Conservation (phyloP, 1,140 invertebrate species). For the Megathymus violae region DNA sequence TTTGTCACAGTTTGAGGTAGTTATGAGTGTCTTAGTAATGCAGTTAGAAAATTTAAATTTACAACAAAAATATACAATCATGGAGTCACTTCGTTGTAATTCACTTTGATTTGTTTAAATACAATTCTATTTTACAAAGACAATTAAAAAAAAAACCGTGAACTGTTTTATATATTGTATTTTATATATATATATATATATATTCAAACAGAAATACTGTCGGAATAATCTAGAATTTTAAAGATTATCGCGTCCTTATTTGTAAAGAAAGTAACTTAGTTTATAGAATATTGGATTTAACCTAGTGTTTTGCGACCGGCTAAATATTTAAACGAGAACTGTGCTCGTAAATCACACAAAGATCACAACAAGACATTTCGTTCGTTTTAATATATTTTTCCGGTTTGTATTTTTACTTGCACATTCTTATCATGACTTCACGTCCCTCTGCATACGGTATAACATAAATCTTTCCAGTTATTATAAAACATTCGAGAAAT, state of each 20-base stretch:
- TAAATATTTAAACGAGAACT: slow-evolving; percentile 3
- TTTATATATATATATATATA: no score
- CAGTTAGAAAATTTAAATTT: no score
- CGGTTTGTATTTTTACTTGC: background rate
- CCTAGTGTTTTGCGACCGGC: background rate
- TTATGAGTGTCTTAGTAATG: no score
- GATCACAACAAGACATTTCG: background rate
- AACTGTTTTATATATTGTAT: no score
- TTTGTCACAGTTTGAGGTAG: no score
- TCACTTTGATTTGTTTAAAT: no score
- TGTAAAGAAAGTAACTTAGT: background rate
- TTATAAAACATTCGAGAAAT: background rate
- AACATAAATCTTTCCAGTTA: slow-evolving; percentile 16
- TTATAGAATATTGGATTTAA: slow-evolving; percentile 20
- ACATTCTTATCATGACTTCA: slow-evolving; percentile 7
- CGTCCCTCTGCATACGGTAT: slow-evolving; percentile 11
- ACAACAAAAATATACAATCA: no score
- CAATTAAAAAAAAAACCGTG: no score
- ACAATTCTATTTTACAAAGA: no score
- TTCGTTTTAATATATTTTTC: slow-evolving; percentile 19
- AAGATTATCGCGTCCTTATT: background rate
- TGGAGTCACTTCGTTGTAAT: no score
- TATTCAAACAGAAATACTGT: no score
- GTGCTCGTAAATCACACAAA: slow-evolving; percentile 19
- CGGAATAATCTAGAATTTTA: no score